These are phyloP conservation scores for Dermochelys coriacea DNA, from an alignment of 2,797 vertebrate genomes.

Conservation along the genomic window DNA sequence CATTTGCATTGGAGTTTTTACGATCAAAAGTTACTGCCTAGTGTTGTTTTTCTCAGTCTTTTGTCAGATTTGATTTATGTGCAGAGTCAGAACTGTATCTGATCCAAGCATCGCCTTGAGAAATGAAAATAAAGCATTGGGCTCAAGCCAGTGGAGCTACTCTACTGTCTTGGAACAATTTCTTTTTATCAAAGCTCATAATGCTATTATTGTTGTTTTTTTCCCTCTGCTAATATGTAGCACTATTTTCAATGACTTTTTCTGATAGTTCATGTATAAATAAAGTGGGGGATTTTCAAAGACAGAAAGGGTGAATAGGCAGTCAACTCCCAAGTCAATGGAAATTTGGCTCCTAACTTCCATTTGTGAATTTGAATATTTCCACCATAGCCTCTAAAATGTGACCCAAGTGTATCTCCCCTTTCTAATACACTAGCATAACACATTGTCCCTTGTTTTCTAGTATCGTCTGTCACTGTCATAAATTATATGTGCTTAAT, in stretches of 20 bases:
- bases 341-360: neutral
- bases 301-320: neutral
- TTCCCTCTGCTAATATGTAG: neutral
- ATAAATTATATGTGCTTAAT: conserved; percentile 31
- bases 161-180: conserved; percentile 65
- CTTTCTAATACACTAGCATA: neutral
- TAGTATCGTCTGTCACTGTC: neutral
- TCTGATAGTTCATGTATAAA: neutral
- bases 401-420: neutral
- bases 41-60: neutral
- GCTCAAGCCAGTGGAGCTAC: neutral
- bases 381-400: neutral
- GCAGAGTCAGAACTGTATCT: conserved; percentile 20
- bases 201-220: neutral
- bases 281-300: neutral
- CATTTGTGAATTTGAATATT: neutral
- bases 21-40: neutral
- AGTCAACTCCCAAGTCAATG: neutral
- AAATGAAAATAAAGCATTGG: conserved; percentile 47
- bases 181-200: neutral
- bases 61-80: neutral
- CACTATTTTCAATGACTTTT: neutral
- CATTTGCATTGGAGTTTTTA: neutral
- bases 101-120: neutral
- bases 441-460: neutral